Evolutionary conservation across 2,797 vertebrate species (phyloP), one percentile per base, ranked within the genome.

Genomic region (Enoplosus armatus): DNA sequence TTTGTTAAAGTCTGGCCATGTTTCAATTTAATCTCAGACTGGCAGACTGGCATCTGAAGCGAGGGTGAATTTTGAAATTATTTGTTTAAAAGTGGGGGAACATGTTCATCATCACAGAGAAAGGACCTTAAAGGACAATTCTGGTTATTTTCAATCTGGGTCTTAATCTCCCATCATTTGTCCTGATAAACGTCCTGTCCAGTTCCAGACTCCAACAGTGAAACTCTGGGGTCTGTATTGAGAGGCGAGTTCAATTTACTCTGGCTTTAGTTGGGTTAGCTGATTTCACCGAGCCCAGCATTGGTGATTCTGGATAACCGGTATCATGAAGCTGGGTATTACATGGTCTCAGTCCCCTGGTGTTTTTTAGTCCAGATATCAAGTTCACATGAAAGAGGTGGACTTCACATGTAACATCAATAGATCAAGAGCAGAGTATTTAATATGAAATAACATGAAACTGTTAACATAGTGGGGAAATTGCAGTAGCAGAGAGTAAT

Each of bases 1-100:
- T 75, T 83, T 71, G 41, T 80, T 74, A 65, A 62, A 75, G 60
- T 78, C 45, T 54, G 16, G 10, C 67, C 45, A 60, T 63, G 51
- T 68, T 60, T 69, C 60, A 15, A 41, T 65, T 85, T 54, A 10
- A 43, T 71, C 53, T 72, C 61, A 63, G 56, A 35, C 50, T 65
- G 6, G 39, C 16, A 55, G 37, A 41, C 33, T 77, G 61, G n/a
- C 41, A 43, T 58, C 59, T 45, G 22, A 47, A 24, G 60, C 29
- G 41, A 50, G 12, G 8, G 15, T 56, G 35, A 26, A 55, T 45
- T 12, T 71, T 83, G 14, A 47, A 51, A 62, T 2, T 61, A 71
- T 74, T 70, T 73, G 50, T 77, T 65, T 43, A 9, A 47, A 56
- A 20, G 41, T 63, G 29, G 33, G 16, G 35, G 15, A 56, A 68